Percentiles rank a stretch among this genome's conserved stretches.
Conservation (phyloP, 2,888 invertebrate genomes). For the Gordius sp. region DNA sequence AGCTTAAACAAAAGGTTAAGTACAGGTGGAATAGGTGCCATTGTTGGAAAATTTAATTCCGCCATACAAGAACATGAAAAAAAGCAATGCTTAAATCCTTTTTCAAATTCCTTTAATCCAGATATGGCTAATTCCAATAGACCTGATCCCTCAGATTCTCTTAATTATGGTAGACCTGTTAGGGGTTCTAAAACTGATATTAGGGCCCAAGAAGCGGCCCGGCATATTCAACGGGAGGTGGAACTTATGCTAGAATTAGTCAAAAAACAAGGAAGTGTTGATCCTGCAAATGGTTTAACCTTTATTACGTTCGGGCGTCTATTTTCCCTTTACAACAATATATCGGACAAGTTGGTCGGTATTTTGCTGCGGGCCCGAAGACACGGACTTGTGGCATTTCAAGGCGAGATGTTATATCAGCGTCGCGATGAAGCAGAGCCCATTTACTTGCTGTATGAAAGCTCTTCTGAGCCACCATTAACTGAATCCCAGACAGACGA, state of each 20-base stretch:
- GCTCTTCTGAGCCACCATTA: too few species aligned
- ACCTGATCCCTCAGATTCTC: background rate
- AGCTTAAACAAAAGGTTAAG: too few species aligned
- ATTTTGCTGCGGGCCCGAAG: background rate
- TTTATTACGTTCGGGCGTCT: background rate
- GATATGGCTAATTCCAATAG: background rate
- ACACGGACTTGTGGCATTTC: background rate
- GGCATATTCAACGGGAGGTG: background rate
- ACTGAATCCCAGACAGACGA: too few species aligned
- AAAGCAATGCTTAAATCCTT: background rate
- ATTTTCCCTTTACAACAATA: background rate
- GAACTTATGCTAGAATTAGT: background rate
- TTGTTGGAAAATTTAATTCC: background rate
- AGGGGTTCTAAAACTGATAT: background rate
- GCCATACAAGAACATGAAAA: background rate
- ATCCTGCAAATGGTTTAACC: background rate
- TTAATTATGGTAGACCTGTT: background rate
- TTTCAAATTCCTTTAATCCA: background rate
- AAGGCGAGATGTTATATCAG: conserved; percentile 4
- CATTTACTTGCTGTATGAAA: conserved; percentile 12
- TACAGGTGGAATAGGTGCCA: background rate
- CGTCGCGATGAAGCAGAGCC: background rate
- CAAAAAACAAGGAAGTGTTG: background rate
- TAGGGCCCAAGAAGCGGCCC: background rate
- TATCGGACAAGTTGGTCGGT: conserved; percentile 1